These are phyloP conservation scores for Clarias laeviceps DNA, from an alignment of 2,797 vertebrate genomes.

Conservation along the genomic window DNA sequence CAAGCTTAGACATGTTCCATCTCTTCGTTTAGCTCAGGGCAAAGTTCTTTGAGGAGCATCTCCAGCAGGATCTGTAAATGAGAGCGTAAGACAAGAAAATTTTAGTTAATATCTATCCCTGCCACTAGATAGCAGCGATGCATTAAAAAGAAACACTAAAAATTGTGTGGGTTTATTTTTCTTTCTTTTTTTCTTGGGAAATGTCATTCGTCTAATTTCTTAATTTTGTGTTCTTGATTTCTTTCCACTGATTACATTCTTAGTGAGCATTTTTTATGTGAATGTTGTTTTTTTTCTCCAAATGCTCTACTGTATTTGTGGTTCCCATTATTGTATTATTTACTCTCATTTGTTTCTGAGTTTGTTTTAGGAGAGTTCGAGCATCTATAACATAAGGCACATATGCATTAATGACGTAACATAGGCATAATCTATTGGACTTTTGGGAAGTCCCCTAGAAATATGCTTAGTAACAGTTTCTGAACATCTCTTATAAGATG, in stretches of 20 bases:
- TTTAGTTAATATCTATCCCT: neutral
- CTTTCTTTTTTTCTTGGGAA: no score
- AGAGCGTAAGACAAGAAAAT: neutral
- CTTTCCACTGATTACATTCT: neutral
- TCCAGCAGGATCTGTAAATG: slow-evolving; percentile 87
- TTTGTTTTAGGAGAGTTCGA: neutral
- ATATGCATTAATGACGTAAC: no score
- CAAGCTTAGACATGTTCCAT: slow-evolving; percentile 72
- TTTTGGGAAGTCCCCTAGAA: neutral
- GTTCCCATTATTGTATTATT: neutral
- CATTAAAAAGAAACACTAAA: neutral
- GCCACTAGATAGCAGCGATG: slow-evolving; percentile 33
- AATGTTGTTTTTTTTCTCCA: neutral
- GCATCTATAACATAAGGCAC: neutral
- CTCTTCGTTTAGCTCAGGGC: slow-evolving; percentile 86
- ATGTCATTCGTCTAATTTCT: neutral
- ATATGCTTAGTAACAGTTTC: neutral
- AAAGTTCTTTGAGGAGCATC: slow-evolving; percentile 91
- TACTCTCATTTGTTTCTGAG: neutral
- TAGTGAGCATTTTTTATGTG: neutral
- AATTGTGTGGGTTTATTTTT: neutral
- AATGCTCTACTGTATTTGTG: neutral
- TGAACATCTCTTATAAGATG: neutral
- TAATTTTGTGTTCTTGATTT: neutral
- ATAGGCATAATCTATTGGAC: neutral